These are phyloP conservation scores for Pterostichus niger DNA, from an alignment of 2,888 invertebrate genomes.

Conservation along the genomic window DNA sequence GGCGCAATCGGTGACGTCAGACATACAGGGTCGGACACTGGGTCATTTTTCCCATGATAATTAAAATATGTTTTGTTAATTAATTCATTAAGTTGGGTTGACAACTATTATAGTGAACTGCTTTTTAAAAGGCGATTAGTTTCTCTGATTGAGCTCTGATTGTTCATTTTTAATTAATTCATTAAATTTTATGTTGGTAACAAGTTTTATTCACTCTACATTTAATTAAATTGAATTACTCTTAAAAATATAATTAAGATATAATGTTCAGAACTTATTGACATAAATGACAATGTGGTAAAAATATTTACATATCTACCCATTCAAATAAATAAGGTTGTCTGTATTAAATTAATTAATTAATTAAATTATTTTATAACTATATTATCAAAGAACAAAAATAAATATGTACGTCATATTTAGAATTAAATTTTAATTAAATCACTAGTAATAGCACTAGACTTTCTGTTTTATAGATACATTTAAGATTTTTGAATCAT, in stretches of 20 bases:
- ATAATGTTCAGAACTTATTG: neutral
- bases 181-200: constrained; percentile 38
- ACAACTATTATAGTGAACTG: neutral
- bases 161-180: constrained; percentile 32
- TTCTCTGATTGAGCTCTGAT: constrained; percentile 11
- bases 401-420: no score
- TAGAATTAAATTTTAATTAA: no score
- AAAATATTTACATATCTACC: neutral
- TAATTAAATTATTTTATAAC: no score
- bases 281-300: neutral
- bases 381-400: no score
- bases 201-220: neutral
- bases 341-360: no score
- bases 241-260: constrained; percentile 4
- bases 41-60: neutral
- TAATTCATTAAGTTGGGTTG: constrained; percentile 8
- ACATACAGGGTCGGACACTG: constrained; percentile 27
- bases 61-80: constrained; percentile 22
- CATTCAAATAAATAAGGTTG: no score
- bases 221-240: constrained; percentile 23
- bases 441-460: no score
- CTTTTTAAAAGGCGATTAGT: constrained; percentile 43
- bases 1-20: constrained; percentile 42
- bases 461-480: no score
- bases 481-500: no score